A percentile compares a stretch with the other conserved stretches of the same genome.
Evolutionary conservation across 1,140 invertebrate genomes (phyloP).

Genomic region (Thalassaphorura encarpata): DNA sequence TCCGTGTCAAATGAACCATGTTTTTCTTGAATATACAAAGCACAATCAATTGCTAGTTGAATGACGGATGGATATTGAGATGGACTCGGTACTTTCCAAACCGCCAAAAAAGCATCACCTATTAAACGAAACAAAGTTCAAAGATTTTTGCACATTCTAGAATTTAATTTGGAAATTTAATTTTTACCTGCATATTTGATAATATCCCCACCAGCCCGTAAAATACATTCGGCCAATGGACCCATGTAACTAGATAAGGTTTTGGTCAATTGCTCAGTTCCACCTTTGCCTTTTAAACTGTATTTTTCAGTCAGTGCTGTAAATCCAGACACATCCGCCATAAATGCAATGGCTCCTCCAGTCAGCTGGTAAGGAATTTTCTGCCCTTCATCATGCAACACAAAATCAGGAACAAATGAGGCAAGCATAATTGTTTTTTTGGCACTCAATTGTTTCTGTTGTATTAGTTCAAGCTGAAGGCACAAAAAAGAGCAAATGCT

Average conservation of each 20-base stretch:
- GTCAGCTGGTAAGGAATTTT: constrained; percentile 19
- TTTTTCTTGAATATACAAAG: constrained; percentile 29
- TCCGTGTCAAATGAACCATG: constrained; percentile 24
- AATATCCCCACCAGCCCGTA: constrained; percentile 24
- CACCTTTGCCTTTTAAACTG: constrained; percentile 27
- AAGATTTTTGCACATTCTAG: not conserved
- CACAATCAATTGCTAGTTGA: constrained; percentile 26
- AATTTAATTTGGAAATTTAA: not conserved
- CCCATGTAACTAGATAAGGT: constrained; percentile 24
- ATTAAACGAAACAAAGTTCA: not conserved
- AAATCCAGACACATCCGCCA: constrained; percentile 29
- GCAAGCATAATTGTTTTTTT: not conserved
- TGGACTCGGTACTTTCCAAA: constrained; percentile 16
- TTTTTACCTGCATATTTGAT: constrained; percentile 27
- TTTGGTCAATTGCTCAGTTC: constrained; percentile 31
- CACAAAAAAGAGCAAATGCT: no score
- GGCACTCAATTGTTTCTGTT: not conserved
- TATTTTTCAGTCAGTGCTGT: constrained; percentile 24
- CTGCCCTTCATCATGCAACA: constrained; percentile 12
- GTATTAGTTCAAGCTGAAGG: not conserved
- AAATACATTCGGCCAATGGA: constrained; percentile 26
- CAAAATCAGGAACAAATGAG: constrained; percentile 26
- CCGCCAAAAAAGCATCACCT: constrained; percentile 27
- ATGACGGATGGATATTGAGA: not conserved
- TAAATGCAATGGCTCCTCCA: constrained; percentile 12